phyloP scores from a whole-genome alignment of 2,888 invertebrate genomes.

The Drosophila phalerata region DNA sequence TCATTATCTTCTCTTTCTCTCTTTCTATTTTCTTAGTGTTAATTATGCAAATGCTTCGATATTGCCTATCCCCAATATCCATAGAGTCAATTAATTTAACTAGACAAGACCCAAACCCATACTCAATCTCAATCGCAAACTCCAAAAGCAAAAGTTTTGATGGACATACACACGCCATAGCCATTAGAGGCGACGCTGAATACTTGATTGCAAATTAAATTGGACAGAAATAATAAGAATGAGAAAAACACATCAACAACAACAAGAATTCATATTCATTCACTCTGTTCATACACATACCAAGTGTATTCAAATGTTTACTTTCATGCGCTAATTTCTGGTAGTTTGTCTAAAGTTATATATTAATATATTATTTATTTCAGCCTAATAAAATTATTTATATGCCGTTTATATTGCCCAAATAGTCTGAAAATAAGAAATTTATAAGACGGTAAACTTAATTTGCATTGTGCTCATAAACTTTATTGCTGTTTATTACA shows the following conservation, averaged over 20 bases:
- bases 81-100: conserved; percentile 59
- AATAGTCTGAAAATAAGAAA: conserved; percentile 13
- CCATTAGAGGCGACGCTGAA: conserved; percentile 66
- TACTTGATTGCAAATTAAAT: conserved; percentile 76
- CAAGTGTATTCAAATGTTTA: conserved; percentile 23
- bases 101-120: conserved; percentile 30
- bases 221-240: conserved; percentile 51
- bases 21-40: conserved; percentile 4
- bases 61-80: conserved; percentile 40
- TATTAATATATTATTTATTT: conserved; percentile 19
- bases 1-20: conserved; percentile 4
- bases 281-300: conserved; percentile 40
- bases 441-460: conserved; percentile 38
- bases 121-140: not conserved
- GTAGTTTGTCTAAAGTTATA: conserved; percentile 2
- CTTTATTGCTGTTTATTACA: conserved; percentile 5
- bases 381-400: conserved; percentile 34
- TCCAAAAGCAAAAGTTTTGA: conserved; percentile 29
- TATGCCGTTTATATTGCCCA: conserved; percentile 6
- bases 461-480: conserved; percentile 22
- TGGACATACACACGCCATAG: conserved; percentile 58
- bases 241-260: conserved; percentile 20
- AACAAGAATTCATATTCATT: conserved; percentile 58
- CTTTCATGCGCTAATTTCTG: conserved; percentile 32
- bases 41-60: conserved; percentile 65